These are phyloP conservation scores for Slavum lentiscoides DNA, from an alignment of 2,888 invertebrate genomes.

Conservation along the genomic window DNA sequence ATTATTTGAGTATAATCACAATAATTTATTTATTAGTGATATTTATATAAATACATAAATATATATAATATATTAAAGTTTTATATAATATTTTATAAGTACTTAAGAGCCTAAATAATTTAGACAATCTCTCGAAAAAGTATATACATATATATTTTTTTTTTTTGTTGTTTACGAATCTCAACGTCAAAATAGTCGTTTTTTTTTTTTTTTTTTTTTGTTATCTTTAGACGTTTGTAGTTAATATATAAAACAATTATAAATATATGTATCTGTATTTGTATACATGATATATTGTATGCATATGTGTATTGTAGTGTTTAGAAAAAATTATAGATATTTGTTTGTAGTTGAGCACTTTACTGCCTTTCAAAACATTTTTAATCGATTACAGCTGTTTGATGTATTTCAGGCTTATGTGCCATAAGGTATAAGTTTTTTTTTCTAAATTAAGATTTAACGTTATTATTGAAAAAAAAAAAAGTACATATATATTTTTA, in stretches of 20 bases:
- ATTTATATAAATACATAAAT: constrained; percentile 24
- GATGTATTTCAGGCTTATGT: constrained; percentile 50
- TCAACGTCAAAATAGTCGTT: constrained; percentile 51
- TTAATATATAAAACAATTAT: constrained; percentile 36
- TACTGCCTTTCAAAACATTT: constrained; percentile 41
- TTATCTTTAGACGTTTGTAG: constrained; percentile 50
- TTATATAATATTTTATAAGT: constrained; percentile 37
- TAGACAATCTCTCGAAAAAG: constrained; percentile 40
- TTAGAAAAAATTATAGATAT: constrained; percentile 21
- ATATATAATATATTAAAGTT: too few relatives aligned
- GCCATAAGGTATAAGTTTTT: constrained; percentile 44
- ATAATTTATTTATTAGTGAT: constrained; percentile 44
- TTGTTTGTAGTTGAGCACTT: constrained; percentile 38
- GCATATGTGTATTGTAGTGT: not conserved
- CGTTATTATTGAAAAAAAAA: constrained; percentile 19
- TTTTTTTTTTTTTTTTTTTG: constrained; percentile 49
- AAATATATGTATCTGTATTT: constrained; percentile 1
- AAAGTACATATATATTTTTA: not conserved
- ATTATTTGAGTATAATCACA: constrained; percentile 32
- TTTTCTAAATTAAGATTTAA: constrained; percentile 12
- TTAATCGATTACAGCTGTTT: constrained; percentile 35
- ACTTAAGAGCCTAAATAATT: constrained; percentile 49
- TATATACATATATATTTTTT: constrained; percentile 31
- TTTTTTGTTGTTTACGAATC: constrained; percentile 52
- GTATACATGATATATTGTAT: not conserved